phyloP scores from a whole-genome alignment of 1,140 invertebrate species.

The Cotesia typhae region DNA sequence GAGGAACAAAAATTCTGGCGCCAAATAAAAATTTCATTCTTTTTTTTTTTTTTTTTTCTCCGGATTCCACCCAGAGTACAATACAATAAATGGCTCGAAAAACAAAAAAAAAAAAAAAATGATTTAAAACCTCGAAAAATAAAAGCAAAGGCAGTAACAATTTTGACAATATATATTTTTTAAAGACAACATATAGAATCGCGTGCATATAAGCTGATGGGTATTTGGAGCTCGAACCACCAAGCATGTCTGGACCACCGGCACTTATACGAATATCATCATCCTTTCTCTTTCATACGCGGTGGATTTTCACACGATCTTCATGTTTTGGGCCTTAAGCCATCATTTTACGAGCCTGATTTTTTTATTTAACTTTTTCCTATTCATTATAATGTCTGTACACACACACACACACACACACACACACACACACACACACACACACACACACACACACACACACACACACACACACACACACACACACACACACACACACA shows the following conservation, averaged over 20 bases:
- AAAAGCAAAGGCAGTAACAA: neutral
- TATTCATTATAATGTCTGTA: slow-evolving; percentile 9
- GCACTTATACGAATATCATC: slow-evolving; percentile 35
- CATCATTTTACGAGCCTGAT: slow-evolving; percentile 1
- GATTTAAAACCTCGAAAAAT: neutral
- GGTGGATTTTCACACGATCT: slow-evolving; percentile 29
- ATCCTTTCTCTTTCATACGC: slow-evolving; percentile 37
- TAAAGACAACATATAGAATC: slow-evolving; percentile 15
- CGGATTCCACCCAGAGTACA: neutral
- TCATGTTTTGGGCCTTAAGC: slow-evolving; percentile 1
- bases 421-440: no score
- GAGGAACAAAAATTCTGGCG: no score
- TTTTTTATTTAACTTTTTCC: slow-evolving; percentile 26
- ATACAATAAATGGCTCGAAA: neutral
- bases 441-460: no score
- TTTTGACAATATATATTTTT: slow-evolving; percentile 9
- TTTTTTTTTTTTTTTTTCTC: neutral
- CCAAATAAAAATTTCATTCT: no score
- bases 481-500: no score
- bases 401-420: no score
- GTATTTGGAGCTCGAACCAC: slow-evolving; percentile 27
- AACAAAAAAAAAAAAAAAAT: neutral
- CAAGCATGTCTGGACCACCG: slow-evolving; percentile 41
- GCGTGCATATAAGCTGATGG: slow-evolving; percentile 32
- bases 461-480: no score